Percentiles rank a stretch among this genome's conserved stretches.
These are phyloP conservation scores for Myotis yumanensis DNA, from an alignment of 2,113 vertebrate genomes.

Conservation along the genomic window DNA sequence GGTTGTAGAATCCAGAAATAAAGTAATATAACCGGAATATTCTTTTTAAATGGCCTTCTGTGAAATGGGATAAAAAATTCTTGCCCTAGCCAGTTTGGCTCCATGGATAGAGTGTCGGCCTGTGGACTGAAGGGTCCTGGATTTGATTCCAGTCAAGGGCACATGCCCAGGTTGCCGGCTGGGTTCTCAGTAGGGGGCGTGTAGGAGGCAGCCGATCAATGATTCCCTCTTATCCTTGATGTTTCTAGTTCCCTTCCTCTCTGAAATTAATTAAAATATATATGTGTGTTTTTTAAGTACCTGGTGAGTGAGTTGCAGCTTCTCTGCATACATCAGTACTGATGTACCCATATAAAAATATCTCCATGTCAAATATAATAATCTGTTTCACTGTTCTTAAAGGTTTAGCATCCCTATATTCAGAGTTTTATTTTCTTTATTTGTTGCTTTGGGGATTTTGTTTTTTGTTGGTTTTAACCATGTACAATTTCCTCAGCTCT, in stretches of 20 bases:
- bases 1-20: not conserved
- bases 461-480: not conserved
- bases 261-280: too few species aligned
- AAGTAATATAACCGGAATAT: not conserved
- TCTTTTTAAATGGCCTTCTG: not conserved
- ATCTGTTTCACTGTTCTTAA: not conserved
- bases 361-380: not conserved
- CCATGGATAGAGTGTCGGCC: too few species aligned
- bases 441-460: not conserved
- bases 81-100: not conserved
- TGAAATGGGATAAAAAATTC: not conserved
- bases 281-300: not conserved
- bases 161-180: too few species aligned
- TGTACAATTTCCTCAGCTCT: not conserved
- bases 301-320: not conserved
- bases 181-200: too few species aligned
- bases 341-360: not conserved
- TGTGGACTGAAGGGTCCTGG: too few species aligned
- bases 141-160: too few species aligned
- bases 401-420: not conserved
- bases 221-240: too few species aligned
- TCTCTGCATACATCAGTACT: not conserved
- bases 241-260: too few species aligned
- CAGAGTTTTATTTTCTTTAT: not conserved
- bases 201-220: too few species aligned